These are phyloP conservation scores for Syngnathoides biaculeatus DNA, from an alignment of 2,113 vertebrate species.

Conservation along the genomic window DNA sequence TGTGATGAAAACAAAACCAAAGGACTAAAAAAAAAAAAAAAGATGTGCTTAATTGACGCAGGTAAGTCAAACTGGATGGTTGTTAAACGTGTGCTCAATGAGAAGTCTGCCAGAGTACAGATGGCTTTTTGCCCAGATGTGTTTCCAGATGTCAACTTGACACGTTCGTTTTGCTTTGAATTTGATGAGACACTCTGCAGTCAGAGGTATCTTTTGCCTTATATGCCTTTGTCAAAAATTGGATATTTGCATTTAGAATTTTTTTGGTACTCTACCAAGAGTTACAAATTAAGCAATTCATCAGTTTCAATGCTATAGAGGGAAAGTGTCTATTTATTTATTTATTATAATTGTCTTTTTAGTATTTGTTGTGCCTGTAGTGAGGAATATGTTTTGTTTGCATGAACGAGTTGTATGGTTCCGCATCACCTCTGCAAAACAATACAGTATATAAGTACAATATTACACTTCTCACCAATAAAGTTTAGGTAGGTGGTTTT, in stretches of 20 bases:
- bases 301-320: not conserved
- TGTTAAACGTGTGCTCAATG: slow-evolving; percentile 49
- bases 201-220: not conserved
- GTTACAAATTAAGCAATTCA: not conserved
- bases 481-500: slow-evolving; percentile 51
- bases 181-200: slow-evolving; percentile 35
- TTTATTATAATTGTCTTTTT: not conserved
- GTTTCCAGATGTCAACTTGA: slow-evolving; percentile 42
- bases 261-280: not conserved
- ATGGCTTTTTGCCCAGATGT: slow-evolving; percentile 40
- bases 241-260: not conserved
- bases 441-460: too few species aligned
- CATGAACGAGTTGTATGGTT: too few species aligned
- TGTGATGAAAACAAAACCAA: slow-evolving; percentile 2
- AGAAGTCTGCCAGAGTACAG: slow-evolving; percentile 25
- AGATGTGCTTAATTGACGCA: slow-evolving; percentile 68
- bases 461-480: slow-evolving; percentile 7
- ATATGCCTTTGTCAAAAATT: not conserved
- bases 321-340: too few species aligned
- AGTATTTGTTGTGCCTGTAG: not conserved
- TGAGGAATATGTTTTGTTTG: not conserved
- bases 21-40: slow-evolving; percentile 10
- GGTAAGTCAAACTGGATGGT: slow-evolving; percentile 57
- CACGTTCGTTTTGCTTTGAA: slow-evolving; percentile 30
- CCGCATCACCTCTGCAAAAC: too few species aligned